Percentiles rank a stretch among this genome's conserved stretches.
phyloP scores from a whole-genome alignment of 2,888 invertebrate species.

The Phalera bucephala region DNA sequence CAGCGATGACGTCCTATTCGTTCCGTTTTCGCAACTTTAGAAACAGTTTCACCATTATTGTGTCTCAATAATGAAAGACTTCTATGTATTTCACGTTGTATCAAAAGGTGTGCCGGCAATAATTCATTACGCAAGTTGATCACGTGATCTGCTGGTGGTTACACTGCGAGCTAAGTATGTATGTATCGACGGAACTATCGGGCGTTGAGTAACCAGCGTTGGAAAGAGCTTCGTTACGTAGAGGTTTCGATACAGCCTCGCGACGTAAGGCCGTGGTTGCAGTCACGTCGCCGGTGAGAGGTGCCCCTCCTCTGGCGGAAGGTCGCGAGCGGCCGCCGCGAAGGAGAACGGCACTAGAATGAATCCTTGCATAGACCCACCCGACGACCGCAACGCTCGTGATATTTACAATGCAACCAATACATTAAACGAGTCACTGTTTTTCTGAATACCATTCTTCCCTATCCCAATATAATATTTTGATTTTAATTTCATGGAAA shows the following conservation, averaged over 20 bases:
- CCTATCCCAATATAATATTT: no score
- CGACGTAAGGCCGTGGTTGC: slow-evolving; percentile 80
- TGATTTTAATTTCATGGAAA: slow-evolving; percentile 19
- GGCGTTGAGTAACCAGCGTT: slow-evolving; percentile 74
- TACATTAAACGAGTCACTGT: slow-evolving; percentile 23
- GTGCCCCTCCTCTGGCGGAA: slow-evolving; percentile 78
- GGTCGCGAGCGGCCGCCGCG: slow-evolving; percentile 71
- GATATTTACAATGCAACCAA: slow-evolving; percentile 37
- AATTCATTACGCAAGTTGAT: slow-evolving; percentile 70
- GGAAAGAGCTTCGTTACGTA: slow-evolving; percentile 81
- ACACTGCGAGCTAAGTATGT: slow-evolving; percentile 57
- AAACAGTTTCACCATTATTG: slow-evolving; percentile 55
- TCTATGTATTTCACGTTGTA: slow-evolving; percentile 70
- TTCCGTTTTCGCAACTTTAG: slow-evolving; percentile 50
- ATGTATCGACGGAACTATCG: slow-evolving; percentile 77
- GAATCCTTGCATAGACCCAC: slow-evolving; percentile 71
- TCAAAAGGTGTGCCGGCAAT: slow-evolving; percentile 69
- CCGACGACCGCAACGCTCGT: slow-evolving; percentile 39
- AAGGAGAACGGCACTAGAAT: slow-evolving; percentile 77
- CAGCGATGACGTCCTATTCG: slow-evolving; percentile 6
- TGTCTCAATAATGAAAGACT: slow-evolving; percentile 67
- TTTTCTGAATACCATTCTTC: slow-evolving; percentile 1
- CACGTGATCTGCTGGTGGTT: slow-evolving; percentile 73
- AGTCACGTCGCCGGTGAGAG: slow-evolving; percentile 80
- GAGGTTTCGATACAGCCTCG: slow-evolving; percentile 81